phyloP scores from a whole-genome alignment of 2,797 vertebrate genomes.

The Artibeus lituratus region DNA sequence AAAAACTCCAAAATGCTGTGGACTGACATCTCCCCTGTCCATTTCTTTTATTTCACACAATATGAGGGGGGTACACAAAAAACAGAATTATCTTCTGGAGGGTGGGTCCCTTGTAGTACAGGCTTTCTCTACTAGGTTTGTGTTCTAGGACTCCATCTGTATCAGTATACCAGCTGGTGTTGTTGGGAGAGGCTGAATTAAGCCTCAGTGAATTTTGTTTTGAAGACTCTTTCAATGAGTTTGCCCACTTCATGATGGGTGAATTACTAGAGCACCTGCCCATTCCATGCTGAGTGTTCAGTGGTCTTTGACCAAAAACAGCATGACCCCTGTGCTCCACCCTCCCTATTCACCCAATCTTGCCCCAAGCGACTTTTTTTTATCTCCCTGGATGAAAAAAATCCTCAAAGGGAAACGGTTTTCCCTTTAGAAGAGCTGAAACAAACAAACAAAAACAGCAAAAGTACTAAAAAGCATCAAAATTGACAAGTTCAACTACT shows the following conservation, averaged over 20 bases:
- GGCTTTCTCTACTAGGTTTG: background rate
- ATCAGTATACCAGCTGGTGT: background rate
- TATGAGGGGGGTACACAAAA: background rate
- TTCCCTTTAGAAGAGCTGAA: background rate
- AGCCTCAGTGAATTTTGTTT: background rate
- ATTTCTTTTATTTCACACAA: conserved; percentile 21
- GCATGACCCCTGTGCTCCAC: background rate
- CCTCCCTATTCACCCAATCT: background rate
- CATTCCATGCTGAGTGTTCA: background rate
- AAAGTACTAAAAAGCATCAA: background rate
- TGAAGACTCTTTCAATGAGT: background rate
- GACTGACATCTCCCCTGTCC: background rate
- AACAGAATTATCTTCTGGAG: background rate
- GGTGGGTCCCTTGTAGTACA: background rate
- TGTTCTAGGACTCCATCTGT: background rate
- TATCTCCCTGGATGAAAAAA: background rate
- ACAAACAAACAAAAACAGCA: background rate
- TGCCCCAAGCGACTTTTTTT: background rate
- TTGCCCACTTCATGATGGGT: background rate
- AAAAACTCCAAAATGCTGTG: conserved; percentile 23
- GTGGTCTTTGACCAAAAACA: background rate
- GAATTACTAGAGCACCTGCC: background rate
- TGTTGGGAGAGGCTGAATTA: background rate
- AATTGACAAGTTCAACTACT: background rate
- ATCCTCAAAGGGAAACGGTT: background rate